Evolutionary conservation across 2,888 invertebrate species (phyloP).

Genomic region (Dicranocentrus wangi): DNA sequence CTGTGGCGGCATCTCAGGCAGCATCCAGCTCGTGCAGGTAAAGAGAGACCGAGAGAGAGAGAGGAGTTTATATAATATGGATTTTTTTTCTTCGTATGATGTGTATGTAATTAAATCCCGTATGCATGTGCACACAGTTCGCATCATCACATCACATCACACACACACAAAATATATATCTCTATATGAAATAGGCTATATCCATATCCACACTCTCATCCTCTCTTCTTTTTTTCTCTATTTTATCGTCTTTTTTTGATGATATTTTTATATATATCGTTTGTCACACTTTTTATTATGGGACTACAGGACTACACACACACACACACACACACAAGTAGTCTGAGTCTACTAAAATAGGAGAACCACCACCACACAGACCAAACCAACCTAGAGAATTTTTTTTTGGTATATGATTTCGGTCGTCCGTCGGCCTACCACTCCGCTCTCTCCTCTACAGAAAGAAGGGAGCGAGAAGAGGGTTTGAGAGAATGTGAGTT

Average conservation of each 20-base stretch:
- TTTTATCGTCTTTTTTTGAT: neutral
- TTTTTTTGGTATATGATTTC: no score
- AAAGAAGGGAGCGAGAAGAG: no score
- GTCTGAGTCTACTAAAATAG: no score
- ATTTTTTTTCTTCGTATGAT: neutral
- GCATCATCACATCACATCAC: neutral
- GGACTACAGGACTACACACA: no score
- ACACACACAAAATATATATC: neutral
- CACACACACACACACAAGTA: no score
- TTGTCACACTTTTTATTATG: no score
- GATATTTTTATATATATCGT: neutral
- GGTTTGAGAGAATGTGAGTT: no score
- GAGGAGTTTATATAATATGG: neutral
- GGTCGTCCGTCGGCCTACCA: no score
- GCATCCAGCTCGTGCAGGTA: constrained; percentile 60
- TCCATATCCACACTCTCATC: neutral
- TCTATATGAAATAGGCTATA: neutral
- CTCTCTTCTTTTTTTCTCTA: neutral
- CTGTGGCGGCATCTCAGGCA: constrained; percentile 57
- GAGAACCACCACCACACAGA: no score
- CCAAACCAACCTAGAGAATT: no score
- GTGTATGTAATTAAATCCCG: neutral
- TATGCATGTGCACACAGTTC: constrained; percentile 12
- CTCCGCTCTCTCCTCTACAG: no score
- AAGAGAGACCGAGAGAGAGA: neutral